Evolutionary conservation across 1,140 invertebrate genomes (phyloP).

Genomic region (Caenorhabditis remanei): DNA sequence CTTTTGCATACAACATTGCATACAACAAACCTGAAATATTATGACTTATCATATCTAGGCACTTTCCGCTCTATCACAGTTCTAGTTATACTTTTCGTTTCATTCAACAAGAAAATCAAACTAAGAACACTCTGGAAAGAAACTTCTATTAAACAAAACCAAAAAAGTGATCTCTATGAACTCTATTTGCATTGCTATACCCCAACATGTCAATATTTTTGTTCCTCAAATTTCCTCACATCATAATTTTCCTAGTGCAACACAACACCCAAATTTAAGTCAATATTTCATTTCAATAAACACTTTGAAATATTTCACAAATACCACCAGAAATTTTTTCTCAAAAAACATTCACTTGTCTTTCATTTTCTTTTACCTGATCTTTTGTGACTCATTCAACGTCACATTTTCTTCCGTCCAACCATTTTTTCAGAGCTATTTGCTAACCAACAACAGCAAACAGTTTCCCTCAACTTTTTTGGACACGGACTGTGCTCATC

Average conservation of each 20-base stretch:
- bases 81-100: too few relatives aligned
- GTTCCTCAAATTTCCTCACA: slow-evolving; percentile 4
- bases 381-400: slow-evolving; percentile 36
- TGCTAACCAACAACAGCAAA: slow-evolving; percentile 32
- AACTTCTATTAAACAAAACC: background rate
- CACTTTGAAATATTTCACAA: too few relatives aligned
- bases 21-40: too few relatives aligned
- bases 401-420: slow-evolving; percentile 26
- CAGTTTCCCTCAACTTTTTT: slow-evolving; percentile 28
- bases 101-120: too few relatives aligned
- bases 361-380: background rate
- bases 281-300: too few relatives aligned
- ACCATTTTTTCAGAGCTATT: slow-evolving; percentile 11
- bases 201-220: background rate
- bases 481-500: slow-evolving; percentile 15
- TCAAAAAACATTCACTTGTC: background rate
- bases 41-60: too few relatives aligned
- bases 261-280: too few relatives aligned
- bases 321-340: too few relatives aligned
- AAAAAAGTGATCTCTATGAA: background rate
- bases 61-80: too few relatives aligned
- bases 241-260: background rate
- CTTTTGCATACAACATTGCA: too few relatives aligned
- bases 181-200: slow-evolving; percentile 3
- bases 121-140: background rate